Evolutionary conservation across 2,797 vertebrate genomes (phyloP).

Genomic region (Enteromius argenteus): DNA sequence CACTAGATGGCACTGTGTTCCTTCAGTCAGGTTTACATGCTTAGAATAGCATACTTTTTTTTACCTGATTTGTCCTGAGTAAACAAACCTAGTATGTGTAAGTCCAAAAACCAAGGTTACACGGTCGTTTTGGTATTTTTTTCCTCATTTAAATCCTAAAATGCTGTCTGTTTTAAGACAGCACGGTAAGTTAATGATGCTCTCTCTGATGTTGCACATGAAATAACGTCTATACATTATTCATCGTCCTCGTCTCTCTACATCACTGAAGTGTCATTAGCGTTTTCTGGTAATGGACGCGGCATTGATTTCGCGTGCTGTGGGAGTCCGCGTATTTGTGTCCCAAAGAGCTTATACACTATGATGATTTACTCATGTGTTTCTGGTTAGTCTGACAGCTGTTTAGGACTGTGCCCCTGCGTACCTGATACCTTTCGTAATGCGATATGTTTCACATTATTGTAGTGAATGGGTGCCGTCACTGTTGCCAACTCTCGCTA

Average conservation of each 20-base stretch:
- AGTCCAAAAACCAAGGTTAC: neutral
- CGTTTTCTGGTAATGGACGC: slow-evolving; percentile 55
- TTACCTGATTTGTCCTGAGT: neutral
- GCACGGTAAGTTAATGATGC: neutral
- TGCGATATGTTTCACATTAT: neutral
- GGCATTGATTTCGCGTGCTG: slow-evolving; percentile 45
- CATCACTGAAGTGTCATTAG: slow-evolving; percentile 66
- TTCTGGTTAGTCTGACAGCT: slow-evolving; percentile 14
- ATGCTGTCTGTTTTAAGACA: neutral
- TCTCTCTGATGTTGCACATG: slow-evolving; percentile 22
- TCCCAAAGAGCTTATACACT: slow-evolving; percentile 24
- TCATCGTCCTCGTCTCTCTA: slow-evolving; percentile 23
- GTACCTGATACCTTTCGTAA: neutral
- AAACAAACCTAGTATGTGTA: neutral
- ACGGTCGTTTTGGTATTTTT: neutral
- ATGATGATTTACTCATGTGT: slow-evolving; percentile 23
- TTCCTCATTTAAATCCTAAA: neutral
- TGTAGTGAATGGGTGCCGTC: neutral
- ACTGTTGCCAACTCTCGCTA: too few species aligned
- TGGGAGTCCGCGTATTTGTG: slow-evolving; percentile 27
- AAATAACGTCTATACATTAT: slow-evolving; percentile 52
- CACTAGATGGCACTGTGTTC: slow-evolving; percentile 73
- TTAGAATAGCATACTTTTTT: neutral
- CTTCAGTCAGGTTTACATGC: neutral
- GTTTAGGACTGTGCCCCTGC: neutral